Conservation (phyloP, 35 echinoderm and acorn worm genomes). For the Eucidaris tribuloides region DNA sequence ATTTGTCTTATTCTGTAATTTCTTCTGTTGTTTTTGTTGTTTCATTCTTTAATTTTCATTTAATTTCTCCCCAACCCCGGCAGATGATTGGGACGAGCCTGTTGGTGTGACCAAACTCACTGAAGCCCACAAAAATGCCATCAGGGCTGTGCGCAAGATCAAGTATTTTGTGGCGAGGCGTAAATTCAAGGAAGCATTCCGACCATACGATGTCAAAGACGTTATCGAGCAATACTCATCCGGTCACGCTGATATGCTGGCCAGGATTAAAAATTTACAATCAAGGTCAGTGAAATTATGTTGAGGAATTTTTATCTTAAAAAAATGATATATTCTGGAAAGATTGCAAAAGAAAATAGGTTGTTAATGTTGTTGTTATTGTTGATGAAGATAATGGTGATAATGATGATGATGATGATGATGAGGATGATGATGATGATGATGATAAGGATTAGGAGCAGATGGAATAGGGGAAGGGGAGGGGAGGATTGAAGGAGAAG, state of each 20-base stretch:
- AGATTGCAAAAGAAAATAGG: too few relatives aligned
- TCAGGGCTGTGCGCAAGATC: slow-evolving; percentile 92
- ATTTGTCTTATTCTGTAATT: too few relatives aligned
- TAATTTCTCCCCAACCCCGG: too few relatives aligned
- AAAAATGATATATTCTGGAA: too few relatives aligned
- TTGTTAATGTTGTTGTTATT: too few relatives aligned
- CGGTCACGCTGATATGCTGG: slow-evolving; percentile 92
- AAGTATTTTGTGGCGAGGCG: slow-evolving; percentile 96
- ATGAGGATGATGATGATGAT: too few relatives aligned
- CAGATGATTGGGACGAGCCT: slow-evolving; percentile 51
- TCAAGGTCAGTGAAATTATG: slow-evolving; percentile 59
- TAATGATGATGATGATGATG: too few relatives aligned
- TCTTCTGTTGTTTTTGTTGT: background rate
- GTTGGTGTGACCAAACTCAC: slow-evolving; percentile 85
- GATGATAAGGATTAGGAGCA: background rate
- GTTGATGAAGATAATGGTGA: too few relatives aligned
- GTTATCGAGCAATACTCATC: slow-evolving; percentile 99
- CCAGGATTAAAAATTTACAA: slow-evolving; percentile 90
- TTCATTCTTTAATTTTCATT: too few relatives aligned
- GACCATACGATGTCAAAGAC: slow-evolving; percentile 98
- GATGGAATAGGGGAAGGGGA: background rate
- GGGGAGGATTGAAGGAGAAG: background rate
- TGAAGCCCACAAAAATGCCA: slow-evolving; percentile 98
- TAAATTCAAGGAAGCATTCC: slow-evolving; percentile 97
- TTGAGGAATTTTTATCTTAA: slow-evolving; percentile 1